These are phyloP conservation scores for Aphis craccivora DNA, from an alignment of 1,140 invertebrate genomes.

Conservation along the genomic window DNA sequence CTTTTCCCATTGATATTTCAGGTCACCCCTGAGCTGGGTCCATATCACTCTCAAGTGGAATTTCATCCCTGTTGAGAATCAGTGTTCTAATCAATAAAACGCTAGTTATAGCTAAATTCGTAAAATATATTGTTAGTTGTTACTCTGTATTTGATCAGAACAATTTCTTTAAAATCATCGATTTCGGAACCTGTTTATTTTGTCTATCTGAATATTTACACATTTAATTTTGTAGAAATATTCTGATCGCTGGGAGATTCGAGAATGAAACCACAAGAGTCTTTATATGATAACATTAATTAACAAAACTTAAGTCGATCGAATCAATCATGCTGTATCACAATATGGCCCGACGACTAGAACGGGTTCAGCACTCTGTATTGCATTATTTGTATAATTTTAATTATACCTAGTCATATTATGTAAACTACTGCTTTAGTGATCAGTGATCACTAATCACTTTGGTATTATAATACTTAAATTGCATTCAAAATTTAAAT, in stretches of 20 bases:
- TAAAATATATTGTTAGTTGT: neutral
- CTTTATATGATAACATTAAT: too few relatives aligned
- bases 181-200: neutral
- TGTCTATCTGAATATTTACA: neutral
- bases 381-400: too few relatives aligned
- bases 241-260: neutral
- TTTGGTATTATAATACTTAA: too few relatives aligned
- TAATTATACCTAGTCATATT: too few relatives aligned
- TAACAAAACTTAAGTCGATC: neutral
- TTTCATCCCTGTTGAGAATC: too few relatives aligned
- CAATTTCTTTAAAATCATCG: neutral
- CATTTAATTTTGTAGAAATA: neutral
- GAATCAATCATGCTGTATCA: neutral
- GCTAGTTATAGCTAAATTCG: neutral
- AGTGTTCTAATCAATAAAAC: neutral
- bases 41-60: too few relatives aligned
- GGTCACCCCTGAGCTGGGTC: too few relatives aligned
- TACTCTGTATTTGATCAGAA: neutral
- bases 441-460: too few relatives aligned
- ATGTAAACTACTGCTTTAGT: too few relatives aligned
- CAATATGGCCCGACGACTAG: neutral
- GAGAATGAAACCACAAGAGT: too few relatives aligned
- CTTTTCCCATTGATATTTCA: too few relatives aligned
- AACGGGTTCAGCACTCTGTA: too few relatives aligned
- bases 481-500: neutral